Percentiles rank a stretch among this genome's conserved stretches.
Conservation (phyloP, 2,113 vertebrate species). For the Xiphophorus hellerii region DNA sequence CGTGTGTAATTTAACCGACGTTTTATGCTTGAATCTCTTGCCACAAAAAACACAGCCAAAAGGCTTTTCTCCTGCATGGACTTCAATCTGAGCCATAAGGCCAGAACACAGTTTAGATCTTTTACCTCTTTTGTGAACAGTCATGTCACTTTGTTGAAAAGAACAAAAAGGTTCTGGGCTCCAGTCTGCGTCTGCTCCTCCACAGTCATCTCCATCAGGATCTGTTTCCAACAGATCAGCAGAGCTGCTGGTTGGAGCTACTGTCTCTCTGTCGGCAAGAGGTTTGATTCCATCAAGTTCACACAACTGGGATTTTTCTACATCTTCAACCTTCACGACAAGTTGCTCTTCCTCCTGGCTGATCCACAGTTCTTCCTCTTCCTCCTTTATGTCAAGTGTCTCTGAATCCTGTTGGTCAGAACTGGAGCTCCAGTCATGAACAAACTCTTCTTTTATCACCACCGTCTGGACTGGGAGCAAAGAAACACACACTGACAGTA, state of each 20-base stretch:
- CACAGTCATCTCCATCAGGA: not conserved
- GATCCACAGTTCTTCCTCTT: not conserved
- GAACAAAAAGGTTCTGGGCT: not conserved
- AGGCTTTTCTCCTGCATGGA: not conserved
- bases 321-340: not conserved
- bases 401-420: not conserved
- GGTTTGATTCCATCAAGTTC: not conserved
- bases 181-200: not conserved
- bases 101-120: not conserved
- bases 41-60: not conserved
- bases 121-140: not conserved
- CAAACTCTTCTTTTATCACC: not conserved
- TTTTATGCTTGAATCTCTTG: not conserved
- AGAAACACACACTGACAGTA: not conserved
- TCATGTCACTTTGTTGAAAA: not conserved
- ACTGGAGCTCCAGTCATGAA: not conserved
- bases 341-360: not conserved
- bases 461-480: not conserved
- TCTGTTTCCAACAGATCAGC: not conserved
- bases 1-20: not conserved
- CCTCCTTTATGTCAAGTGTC: not conserved
- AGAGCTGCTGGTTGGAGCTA: not conserved
- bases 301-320: not conserved
- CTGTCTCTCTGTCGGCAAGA: not conserved
- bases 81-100: not conserved